These are phyloP conservation scores for Oenanthe oenanthe DNA, from an alignment of 2,113 vertebrate genomes.

Conservation along the genomic window DNA sequence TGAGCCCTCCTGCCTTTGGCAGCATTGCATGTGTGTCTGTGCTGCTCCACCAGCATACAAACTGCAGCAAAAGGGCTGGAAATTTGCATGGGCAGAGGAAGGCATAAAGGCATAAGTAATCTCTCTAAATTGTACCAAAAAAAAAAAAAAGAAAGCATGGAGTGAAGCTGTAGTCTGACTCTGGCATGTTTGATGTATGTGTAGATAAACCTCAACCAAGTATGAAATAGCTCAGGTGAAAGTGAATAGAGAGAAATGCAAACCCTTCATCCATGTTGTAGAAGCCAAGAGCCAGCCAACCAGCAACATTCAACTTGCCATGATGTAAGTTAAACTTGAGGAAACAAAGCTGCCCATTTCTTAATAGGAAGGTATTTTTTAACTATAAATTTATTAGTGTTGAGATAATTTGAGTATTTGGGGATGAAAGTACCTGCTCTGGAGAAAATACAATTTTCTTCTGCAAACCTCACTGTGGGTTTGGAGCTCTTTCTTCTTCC, in stretches of 20 bases:
- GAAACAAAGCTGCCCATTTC: background rate
- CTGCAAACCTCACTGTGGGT: background rate
- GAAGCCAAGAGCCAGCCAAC: background rate
- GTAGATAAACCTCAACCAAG: background rate
- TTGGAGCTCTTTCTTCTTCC: background rate
- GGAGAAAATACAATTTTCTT: background rate
- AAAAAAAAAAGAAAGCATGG: too few species aligned
- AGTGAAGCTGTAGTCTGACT: background rate
- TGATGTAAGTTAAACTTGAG: background rate
- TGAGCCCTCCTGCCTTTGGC: background rate
- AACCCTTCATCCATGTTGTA: background rate
- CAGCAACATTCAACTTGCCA: background rate
- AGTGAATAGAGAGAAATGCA: background rate
- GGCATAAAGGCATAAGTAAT: background rate
- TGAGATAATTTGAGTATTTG: background rate
- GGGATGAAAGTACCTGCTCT: background rate
- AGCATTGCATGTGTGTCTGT: background rate
- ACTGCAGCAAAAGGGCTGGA: background rate
- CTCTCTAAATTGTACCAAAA: background rate
- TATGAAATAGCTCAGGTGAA: background rate
- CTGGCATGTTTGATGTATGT: background rate
- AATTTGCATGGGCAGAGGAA: background rate
- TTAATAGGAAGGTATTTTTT: background rate
- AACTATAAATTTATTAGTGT: background rate
- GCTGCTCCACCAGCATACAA: background rate